Conservation (phyloP, 2,113 vertebrate genomes). For the Takifugu bimaculatus region DNA sequence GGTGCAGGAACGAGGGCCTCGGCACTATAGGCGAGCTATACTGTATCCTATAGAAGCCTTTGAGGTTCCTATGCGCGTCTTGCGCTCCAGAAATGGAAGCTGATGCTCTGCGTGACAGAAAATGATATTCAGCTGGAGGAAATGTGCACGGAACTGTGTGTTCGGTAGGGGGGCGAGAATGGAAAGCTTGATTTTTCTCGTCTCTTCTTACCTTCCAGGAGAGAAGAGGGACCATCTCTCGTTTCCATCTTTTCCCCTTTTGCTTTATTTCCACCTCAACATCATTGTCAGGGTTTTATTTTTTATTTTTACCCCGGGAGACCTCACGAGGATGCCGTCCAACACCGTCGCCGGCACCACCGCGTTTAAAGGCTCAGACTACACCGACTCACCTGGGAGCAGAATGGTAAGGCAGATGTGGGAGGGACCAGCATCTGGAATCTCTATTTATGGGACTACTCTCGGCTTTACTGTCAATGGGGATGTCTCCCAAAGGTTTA, state of each 20-base stretch:
- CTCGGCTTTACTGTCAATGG: not conserved
- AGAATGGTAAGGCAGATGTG: slow-evolving; percentile 70
- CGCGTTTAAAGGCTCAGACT: slow-evolving; percentile 67
- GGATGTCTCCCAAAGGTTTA: not conserved
- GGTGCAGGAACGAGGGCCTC: slow-evolving; percentile 17
- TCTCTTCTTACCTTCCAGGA: slow-evolving; percentile 49
- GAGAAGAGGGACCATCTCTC: slow-evolving; percentile 63
- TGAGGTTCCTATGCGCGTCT: slow-evolving; percentile 36
- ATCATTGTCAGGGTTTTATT: slow-evolving; percentile 10
- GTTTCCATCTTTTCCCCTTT: slow-evolving; percentile 33
- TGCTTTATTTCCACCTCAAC: slow-evolving; percentile 36
- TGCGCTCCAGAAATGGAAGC: slow-evolving; percentile 20
- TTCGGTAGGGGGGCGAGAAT: not conserved
- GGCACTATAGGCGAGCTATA: slow-evolving; percentile 51
- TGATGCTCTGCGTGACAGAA: slow-evolving; percentile 3
- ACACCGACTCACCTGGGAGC: slow-evolving; percentile 61
- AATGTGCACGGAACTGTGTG: slow-evolving; percentile 2
- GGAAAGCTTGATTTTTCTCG: not conserved
- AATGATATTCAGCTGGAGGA: slow-evolving; percentile 6
- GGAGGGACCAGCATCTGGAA: too few species aligned
- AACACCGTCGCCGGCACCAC: slow-evolving; percentile 69
- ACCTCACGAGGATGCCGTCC: slow-evolving; percentile 76
- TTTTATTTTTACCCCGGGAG: too few species aligned
- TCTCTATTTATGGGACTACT: not conserved
- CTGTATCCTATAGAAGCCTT: slow-evolving; percentile 41